Base-by-base conservation (phyloP, 2,113 vertebrate species). In the Oxyruncus cristatus region DNA sequence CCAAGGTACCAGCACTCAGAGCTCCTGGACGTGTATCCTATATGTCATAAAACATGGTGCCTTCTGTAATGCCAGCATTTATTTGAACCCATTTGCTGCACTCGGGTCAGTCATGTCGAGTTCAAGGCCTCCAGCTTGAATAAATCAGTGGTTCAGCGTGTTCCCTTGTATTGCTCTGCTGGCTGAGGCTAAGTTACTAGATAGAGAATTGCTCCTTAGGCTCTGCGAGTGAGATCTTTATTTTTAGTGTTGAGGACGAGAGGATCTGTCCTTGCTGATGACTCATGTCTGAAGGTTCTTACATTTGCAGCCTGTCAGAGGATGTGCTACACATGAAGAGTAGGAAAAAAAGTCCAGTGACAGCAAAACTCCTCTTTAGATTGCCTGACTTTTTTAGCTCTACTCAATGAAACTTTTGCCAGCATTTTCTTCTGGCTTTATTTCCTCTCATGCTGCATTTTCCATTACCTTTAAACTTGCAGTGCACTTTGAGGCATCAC, bases 221-320 rank as follows among this genome's bases (percentile, higher is more conserved):
- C 81, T 93, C 58, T 39, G 56, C 4, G 39, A 84, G 56, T 0
- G 12, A 95, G 59, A 76, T 72, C 83, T 77, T 90, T 63, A 90
- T 85, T 85, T 77, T 86, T 77, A 68, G 63, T 26, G 53, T 4
- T 32, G 79, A 61, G 74, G 73, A 90, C 1, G 1, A 79, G 74
- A 75, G 53, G 37, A 55, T 88, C 67, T 8, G 6, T 76, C 71
- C 67, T 72, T 80, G 78, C 73, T 83, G 77, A 41, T 89, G 85
- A 79, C 77, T 94, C 62, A 44, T 47, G 85, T 81, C 91, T 92
- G 89, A 90, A 87, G 68, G 55, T 62, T 76, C 66, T 53, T 94
- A 73, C 55, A 58, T 58, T 53, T 85, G 81, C 87, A 91, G 16
- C 62, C 71, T 76, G 77, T 68, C 78, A 91, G 81, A 58, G 35